phyloP scores from a whole-genome alignment of 2,888 invertebrate species.

The Drosophila neonasuta region DNA sequence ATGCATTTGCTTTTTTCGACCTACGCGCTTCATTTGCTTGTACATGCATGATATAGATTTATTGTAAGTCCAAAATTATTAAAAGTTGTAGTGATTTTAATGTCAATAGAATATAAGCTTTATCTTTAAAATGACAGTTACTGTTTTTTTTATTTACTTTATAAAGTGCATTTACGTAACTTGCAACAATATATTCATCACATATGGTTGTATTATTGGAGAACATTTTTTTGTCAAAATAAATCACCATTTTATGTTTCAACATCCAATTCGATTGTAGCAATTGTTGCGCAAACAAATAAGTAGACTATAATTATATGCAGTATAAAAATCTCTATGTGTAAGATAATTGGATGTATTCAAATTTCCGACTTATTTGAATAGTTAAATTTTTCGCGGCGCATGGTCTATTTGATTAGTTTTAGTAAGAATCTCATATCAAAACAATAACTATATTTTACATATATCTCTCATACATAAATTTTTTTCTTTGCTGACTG shows the following conservation, averaged over 20 bases:
- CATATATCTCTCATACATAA: no score
- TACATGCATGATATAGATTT: neutral
- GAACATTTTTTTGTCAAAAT: neutral
- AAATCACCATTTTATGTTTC: neutral
- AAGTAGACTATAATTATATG: neutral
- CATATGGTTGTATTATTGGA: neutral
- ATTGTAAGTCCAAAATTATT: neutral
- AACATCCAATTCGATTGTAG: neutral
- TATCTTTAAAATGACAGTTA: neutral
- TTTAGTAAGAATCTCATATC: no score
- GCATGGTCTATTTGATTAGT: no score
- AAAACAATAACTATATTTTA: no score
- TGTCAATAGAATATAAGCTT: neutral
- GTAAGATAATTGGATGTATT: no score
- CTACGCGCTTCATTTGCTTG: no score
- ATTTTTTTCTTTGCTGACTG: conserved; percentile 7
- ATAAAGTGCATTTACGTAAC: neutral
- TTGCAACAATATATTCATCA: neutral
- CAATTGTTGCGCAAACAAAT: neutral
- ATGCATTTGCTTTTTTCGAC: no score
- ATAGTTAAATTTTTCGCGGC: no score
- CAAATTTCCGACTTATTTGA: neutral
- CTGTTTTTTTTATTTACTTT: neutral
- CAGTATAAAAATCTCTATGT: neutral
- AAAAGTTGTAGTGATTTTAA: neutral